Percentiles rank a stretch among this genome's conserved stretches.
Evolutionary conservation across 2,113 vertebrate species (phyloP).

Genomic region (Chaetodon auriga): DNA sequence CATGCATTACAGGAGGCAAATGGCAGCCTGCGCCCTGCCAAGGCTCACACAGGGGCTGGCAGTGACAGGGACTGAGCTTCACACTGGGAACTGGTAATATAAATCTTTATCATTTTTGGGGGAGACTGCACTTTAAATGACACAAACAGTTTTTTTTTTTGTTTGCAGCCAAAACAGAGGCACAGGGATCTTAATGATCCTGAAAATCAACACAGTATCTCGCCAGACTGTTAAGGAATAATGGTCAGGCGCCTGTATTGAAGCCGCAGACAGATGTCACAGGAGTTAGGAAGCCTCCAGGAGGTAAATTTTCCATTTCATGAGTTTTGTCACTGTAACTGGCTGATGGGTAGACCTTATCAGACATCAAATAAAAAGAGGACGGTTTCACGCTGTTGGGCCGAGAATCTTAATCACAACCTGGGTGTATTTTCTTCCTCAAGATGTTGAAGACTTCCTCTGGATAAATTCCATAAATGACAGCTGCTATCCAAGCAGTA

Average conservation of each 20-base stretch:
- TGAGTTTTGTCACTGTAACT: conserved; percentile 8
- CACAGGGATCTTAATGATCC: conserved; percentile 25
- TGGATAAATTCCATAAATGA: not conserved
- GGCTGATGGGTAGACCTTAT: conserved; percentile 31
- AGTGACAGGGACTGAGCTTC: conserved; percentile 13
- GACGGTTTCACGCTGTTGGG: conserved; percentile 24
- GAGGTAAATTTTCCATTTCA: conserved; percentile 39
- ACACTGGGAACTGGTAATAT: conserved; percentile 8
- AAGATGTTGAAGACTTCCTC: conserved; percentile 13
- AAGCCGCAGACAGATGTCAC: conserved; percentile 13
- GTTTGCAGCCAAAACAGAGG: conserved; percentile 5
- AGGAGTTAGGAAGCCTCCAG: not conserved
- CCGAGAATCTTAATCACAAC: conserved; percentile 44
- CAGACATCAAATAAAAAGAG: conserved; percentile 37
- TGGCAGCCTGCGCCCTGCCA: conserved; percentile 34
- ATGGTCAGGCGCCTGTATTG: not conserved
- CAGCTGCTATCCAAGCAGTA: not conserved
- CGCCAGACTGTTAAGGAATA: conserved; percentile 4
- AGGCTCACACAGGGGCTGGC: conserved; percentile 31
- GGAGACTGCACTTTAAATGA: conserved; percentile 19
- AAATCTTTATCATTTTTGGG: conserved; percentile 32
- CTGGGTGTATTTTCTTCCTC: conserved; percentile 18
- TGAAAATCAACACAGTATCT: conserved; percentile 17
- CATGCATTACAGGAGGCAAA: conserved; percentile 47
- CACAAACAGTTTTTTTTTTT: conserved; percentile 6